These are phyloP conservation scores for Drosophila tropicalis DNA, from an alignment of 1,140 invertebrate genomes.

Conservation along the genomic window DNA sequence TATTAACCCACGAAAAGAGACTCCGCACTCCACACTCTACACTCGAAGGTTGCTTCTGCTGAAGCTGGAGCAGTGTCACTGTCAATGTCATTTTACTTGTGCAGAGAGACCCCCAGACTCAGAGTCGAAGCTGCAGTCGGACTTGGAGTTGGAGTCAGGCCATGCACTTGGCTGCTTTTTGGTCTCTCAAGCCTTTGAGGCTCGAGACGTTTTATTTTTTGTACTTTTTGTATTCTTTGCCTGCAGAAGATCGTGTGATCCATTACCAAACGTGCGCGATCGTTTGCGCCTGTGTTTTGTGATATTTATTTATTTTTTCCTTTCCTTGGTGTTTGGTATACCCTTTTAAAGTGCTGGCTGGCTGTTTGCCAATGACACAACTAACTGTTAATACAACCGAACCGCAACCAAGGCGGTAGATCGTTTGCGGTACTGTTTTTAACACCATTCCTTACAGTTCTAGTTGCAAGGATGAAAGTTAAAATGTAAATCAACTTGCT, in stretches of 20 bases:
- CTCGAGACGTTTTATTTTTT: slow-evolving; percentile 7
- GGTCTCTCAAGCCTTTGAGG: slow-evolving; percentile 51
- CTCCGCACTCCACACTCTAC: slow-evolving; percentile 41
- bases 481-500: neutral
- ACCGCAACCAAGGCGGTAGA: slow-evolving; percentile 6
- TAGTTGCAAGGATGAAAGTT: neutral
- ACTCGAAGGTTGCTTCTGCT: slow-evolving; percentile 52
- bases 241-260: slow-evolving; percentile 74
- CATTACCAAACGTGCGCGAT: slow-evolving; percentile 81
- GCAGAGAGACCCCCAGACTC: slow-evolving; percentile 31
- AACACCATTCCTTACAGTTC: neutral
- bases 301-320: slow-evolving; percentile 65
- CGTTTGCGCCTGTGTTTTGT: slow-evolving; percentile 79
- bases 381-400: slow-evolving; percentile 2
- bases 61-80: slow-evolving; percentile 73
- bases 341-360: slow-evolving; percentile 36
- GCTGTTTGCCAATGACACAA: slow-evolving; percentile 1
- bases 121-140: slow-evolving; percentile 12
- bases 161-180: slow-evolving; percentile 60
- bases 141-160: slow-evolving; percentile 36
- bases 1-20: slow-evolving; percentile 63
- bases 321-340: slow-evolving; percentile 41
- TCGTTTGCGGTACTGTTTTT: neutral
- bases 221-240: slow-evolving; percentile 21
- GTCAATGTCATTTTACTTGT: slow-evolving; percentile 77